Base-by-base conservation (phyloP, 2,888 invertebrate species). In the Cheiracanthium punctorium region DNA sequence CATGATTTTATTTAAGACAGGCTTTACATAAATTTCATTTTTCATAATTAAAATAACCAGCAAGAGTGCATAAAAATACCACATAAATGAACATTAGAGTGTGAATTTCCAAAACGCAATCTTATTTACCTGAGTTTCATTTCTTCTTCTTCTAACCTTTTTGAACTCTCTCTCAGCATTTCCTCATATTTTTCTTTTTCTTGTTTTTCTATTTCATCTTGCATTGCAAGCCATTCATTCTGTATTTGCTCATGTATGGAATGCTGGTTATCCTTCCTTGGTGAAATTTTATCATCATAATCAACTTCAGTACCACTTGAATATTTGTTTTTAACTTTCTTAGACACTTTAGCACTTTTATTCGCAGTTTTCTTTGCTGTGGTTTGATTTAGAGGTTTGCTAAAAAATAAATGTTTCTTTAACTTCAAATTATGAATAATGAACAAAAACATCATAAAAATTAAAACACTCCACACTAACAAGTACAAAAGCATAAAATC, bases 151-250 rank as follows among this genome's bases (percentile, higher is more conserved):
- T 80, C 71, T 32, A 76, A 65, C 70, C n/a, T 86, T 29, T 71
- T 65, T 14, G 41, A 70, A 41, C 80, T 76, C 8, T 75, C 80
- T 8, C 64, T 64, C 0, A 80, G 7, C 80, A 86, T 75, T 64
- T 75, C n/a, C 2, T 86, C 75, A 75, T 80, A 80, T 64, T 75
- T 86, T 7, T 32, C 75, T 71, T 76, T 80, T 52, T 86, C 75
- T 48, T 80, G 37, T 33, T 65, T 80, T 17, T 75, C 48, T 28
- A 86, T 32, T 32, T 80, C 80, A n/a, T 75, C 75, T 24, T 71
- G 71, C 85, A 75, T 80, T 29, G 33, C 32, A n/a, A 32, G 32
- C 85, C 85, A 86, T 64, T 86, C 85, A 37, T 65, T 74, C 17
- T 80, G 75, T 10, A 80, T 80, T 10, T 12, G 65, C 14, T 76